Evolutionary conservation across 2,113 vertebrate species (phyloP), one percentile per base, ranked within the genome.

Genomic region (Callocephalon fimbriatum): DNA sequence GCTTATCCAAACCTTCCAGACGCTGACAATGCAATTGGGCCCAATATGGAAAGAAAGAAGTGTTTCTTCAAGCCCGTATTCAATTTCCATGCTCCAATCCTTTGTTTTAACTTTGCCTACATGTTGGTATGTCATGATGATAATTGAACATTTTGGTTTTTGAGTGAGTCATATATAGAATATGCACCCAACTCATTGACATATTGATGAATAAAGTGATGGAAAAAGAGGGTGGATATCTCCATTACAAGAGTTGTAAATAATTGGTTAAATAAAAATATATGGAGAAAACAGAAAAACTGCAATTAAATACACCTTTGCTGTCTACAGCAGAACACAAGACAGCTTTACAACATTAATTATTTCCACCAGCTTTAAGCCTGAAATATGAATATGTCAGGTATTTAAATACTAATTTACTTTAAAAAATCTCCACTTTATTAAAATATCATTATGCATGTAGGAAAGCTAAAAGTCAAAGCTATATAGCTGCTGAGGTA

Each of bases 331-430:
- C 82, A 67, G 50, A 96, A 94, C 27, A 93, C 61, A 91, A 95
- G 92, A 76, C 80, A 96, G 93, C 97, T 96, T 97, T 96, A 87
- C 76, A 97, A 53, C 74, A 80, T 95, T 96, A 97, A 98, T 98
- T 97, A 97, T 97, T 98, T 98, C 94, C 79, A 95, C 87, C 51
- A 96, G 67, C 85, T 91, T 71, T 95, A 58, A 97, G 85, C 50
- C 89, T 97, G 95, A 97, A 97, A 97, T 97, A 98, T 94, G 96
- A 98, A 95, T 97, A 98, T 87, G 77, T 96, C 91, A 96, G 40
- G 87, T 93, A 97, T 97, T 98, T 98, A 97, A 98, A 97, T 97
- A 97, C 72, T 94, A 98, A 98, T 97, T 98, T 97, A 96, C 92
- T 98, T 95, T 11, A 83, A 96, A 95, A 97, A 97, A 91, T 78